Base-by-base conservation (phyloP, 2,113 vertebrate genomes). In the Triplophysa dalaica region DNA sequence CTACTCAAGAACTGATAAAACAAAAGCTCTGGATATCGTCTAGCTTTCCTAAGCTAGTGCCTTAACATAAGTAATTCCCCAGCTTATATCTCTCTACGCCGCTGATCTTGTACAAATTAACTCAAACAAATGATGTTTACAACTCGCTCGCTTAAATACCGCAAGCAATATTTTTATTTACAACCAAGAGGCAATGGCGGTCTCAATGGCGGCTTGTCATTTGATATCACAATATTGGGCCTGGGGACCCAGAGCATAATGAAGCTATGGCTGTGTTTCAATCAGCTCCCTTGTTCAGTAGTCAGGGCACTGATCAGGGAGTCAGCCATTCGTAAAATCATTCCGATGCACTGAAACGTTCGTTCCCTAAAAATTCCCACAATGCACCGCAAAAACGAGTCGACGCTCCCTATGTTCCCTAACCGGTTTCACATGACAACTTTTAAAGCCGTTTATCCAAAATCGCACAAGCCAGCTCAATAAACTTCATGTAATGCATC, bases 151-250 rank as follows among this genome's bases (percentile, higher is more conserved):
- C 67, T 73, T 69, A 78, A 65, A 76, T 65, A 74, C 58, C 4
- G 45, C 60, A 61, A 78, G 74, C 50, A 7, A 77, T 80, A 64
- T 76, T 77, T 83, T 67, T 75, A 77, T 83, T 83, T 85, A 81
- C 84, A 83, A 68, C 65, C 33, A 33, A 17, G 38, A 62, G 24
- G 56, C 76, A 75, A 62, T 10, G 6, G 63, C 52, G 19, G 73
- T 67, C 69, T 13, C 45, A 12, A 50, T 50, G 41, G 66, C 60
- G 43, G 29, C 68, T 52, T 73, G 65, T 74, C 62, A 65, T 81
- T 68, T 66, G 75, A 69, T 78, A 81, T 74, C 38, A 81, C 67
- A 77, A 83, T 79, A 74, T 63, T 78, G 29, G 19, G 66, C 65
- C 78, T 48, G 70, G 50, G n/a, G 74, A 22, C 4, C n/a, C 12